phyloP scores from a whole-genome alignment of 2,888 invertebrate species.

The Endomychus coccineus region DNA sequence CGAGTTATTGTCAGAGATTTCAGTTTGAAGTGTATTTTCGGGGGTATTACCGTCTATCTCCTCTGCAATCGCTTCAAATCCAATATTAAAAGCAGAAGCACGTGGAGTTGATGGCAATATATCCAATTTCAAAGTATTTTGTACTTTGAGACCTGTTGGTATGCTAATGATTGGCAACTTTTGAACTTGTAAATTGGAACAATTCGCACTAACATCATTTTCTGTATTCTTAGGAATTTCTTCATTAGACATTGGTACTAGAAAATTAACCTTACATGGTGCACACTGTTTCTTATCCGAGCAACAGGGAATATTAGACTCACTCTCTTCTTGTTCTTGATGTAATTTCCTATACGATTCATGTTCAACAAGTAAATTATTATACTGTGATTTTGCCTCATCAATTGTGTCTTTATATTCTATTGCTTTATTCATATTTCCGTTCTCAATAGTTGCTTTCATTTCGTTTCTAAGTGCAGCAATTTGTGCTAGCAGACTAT shows the following conservation, averaged over 20 bases:
- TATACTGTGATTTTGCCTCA: conserved; percentile 28
- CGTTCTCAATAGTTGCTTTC: conserved; percentile 1
- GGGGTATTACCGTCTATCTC: not conserved
- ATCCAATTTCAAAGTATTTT: not conserved
- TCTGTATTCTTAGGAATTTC: too few relatives aligned
- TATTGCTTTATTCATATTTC: conserved; percentile 14
- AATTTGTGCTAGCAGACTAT: conserved; percentile 7
- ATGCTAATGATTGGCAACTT: not conserved
- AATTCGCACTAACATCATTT: too few relatives aligned
- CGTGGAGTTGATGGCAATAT: not conserved
- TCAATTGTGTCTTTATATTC: conserved; percentile 20
- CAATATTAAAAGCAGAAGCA: too few relatives aligned
- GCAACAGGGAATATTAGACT: too few relatives aligned
- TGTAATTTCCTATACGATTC: conserved; percentile 7
- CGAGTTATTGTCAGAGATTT: too few relatives aligned
- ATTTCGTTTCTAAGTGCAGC: conserved; percentile 4
- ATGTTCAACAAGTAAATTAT: conserved; percentile 21
- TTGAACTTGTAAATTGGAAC: too few relatives aligned
- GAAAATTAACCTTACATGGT: too few relatives aligned
- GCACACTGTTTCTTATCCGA: too few relatives aligned
- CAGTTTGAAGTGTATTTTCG: not conserved
- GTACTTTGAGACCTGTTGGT: not conserved
- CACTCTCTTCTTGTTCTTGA: conserved; percentile 11
- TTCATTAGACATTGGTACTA: too few relatives aligned
- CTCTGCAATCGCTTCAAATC: not conserved